Evolutionary conservation across 2,797 vertebrate species (phyloP).

Genomic region (Lepidocolaptes lacrymiger): DNA sequence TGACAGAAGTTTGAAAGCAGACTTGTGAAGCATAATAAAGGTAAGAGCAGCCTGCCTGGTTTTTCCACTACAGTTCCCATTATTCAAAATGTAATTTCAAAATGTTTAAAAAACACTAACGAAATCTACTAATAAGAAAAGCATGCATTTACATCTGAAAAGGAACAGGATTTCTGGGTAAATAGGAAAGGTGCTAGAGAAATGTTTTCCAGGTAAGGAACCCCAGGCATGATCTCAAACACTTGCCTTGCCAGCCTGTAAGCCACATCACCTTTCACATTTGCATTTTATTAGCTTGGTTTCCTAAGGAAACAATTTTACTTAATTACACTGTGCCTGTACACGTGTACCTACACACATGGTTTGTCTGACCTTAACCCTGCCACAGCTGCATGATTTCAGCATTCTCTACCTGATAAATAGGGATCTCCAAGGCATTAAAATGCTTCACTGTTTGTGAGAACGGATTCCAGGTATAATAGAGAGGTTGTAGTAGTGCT

Average conservation of each 20-base stretch:
- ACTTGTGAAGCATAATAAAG: background rate
- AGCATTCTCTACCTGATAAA: background rate
- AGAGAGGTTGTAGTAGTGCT: background rate
- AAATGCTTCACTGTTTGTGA: background rate
- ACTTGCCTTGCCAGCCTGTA: background rate
- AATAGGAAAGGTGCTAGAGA: slow-evolving; percentile 5
- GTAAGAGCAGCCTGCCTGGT: background rate
- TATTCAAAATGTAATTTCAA: slow-evolving; percentile 13
- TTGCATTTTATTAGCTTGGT: slow-evolving; percentile 38
- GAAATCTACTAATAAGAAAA: background rate
- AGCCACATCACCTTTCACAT: slow-evolving; percentile 11
- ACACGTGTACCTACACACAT: background rate
- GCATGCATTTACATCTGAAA: background rate
- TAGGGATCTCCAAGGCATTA: background rate
- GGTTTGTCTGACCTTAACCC: background rate
- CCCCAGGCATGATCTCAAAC: background rate
- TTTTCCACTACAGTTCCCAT: background rate
- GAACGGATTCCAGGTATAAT: background rate
- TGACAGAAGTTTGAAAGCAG: slow-evolving; percentile 40
- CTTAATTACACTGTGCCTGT: background rate
- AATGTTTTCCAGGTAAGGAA: slow-evolving; percentile 28
- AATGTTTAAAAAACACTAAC: background rate
- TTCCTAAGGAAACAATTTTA: slow-evolving; percentile 46
- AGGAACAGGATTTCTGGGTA: background rate
- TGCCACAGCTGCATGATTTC: background rate